Conservation (phyloP, 2,888 invertebrate genomes). For the Cosmia trapezina region DNA sequence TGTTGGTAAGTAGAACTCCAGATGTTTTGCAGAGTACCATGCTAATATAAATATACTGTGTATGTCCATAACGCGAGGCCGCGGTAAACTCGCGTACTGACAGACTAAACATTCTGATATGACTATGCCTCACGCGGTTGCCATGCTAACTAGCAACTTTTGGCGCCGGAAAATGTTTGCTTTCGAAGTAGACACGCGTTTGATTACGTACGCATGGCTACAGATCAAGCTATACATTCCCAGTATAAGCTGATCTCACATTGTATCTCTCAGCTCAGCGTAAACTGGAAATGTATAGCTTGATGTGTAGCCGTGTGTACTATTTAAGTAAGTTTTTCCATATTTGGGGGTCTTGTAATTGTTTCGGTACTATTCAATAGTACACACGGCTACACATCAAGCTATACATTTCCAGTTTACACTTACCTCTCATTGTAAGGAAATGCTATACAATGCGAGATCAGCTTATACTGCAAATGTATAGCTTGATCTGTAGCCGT, state of each 20-base stretch:
- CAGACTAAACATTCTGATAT: conserved; percentile 61
- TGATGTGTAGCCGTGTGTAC: no score
- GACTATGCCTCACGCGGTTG: conserved; percentile 34
- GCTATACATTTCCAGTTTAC: no score
- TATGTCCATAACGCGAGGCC: conserved; percentile 28
- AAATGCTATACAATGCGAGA: no score
- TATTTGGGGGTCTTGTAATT: not conserved
- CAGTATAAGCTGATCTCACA: no score
- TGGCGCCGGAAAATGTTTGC: conserved; percentile 30
- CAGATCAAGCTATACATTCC: no score
- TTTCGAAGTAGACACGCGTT: conserved; percentile 14
- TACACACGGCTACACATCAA: no score
- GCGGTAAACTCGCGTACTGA: conserved; percentile 29
- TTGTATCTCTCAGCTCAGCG: no score
- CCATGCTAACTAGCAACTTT: conserved; percentile 39
- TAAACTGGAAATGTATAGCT: no score
- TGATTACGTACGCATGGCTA: conserved; percentile 20
- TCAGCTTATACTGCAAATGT: no score
- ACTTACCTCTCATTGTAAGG: no score
- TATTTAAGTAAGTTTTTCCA: conserved; percentile 5
- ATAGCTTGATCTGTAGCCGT: no score
- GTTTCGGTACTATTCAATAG: not conserved
- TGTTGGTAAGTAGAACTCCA: conserved; percentile 54
- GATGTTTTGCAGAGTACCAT: conserved; percentile 22
- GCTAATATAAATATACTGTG: conserved; percentile 43